Evolutionary conservation across 2,797 vertebrate species (phyloP).

Genomic region (Ctenopoma multispine): DNA sequence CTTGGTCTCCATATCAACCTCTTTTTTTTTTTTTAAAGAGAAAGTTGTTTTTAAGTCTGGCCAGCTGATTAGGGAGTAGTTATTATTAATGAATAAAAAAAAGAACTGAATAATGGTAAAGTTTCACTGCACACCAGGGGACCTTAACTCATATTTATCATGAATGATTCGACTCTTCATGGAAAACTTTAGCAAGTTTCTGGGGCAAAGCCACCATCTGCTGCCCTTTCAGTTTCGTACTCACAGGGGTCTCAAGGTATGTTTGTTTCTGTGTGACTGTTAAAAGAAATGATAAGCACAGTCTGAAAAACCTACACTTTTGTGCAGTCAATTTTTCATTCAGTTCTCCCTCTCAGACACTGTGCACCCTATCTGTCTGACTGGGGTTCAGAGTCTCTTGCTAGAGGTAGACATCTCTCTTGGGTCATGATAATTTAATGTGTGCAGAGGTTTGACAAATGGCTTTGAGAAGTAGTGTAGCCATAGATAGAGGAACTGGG

Average conservation of each 20-base stretch:
- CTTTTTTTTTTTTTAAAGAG: slow-evolving; percentile 12
- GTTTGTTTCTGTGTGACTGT: slow-evolving; percentile 21
- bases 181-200: slow-evolving; percentile 29
- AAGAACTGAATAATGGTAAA: slow-evolving; percentile 45
- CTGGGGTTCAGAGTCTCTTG: slow-evolving; percentile 49
- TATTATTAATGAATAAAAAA: slow-evolving; percentile 55
- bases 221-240: slow-evolving; percentile 41
- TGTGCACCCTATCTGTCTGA: slow-evolving; percentile 49
- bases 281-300: slow-evolving; percentile 52
- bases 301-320: slow-evolving; percentile 57
- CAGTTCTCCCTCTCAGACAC: slow-evolving; percentile 38
- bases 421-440: slow-evolving; percentile 78
- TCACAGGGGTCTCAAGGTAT: slow-evolving; percentile 37
- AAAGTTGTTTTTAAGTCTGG: slow-evolving; percentile 38
- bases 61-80: slow-evolving; percentile 48
- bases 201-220: slow-evolving; percentile 57
- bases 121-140: slow-evolving; percentile 26
- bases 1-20: slow-evolving; percentile 29
- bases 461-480: slow-evolving; percentile 58
- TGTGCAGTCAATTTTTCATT: slow-evolving; percentile 71
- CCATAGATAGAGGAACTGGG: slow-evolving; percentile 51
- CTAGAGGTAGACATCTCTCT: slow-evolving; percentile 67
- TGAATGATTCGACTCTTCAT: slow-evolving; percentile 35
- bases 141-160: slow-evolving; percentile 49
- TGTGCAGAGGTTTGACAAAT: slow-evolving; percentile 78